Percentiles rank a stretch among this genome's conserved stretches.
These are phyloP conservation scores for Temnothorax longispinosus DNA, from an alignment of 1,140 invertebrate species.

Conservation along the genomic window DNA sequence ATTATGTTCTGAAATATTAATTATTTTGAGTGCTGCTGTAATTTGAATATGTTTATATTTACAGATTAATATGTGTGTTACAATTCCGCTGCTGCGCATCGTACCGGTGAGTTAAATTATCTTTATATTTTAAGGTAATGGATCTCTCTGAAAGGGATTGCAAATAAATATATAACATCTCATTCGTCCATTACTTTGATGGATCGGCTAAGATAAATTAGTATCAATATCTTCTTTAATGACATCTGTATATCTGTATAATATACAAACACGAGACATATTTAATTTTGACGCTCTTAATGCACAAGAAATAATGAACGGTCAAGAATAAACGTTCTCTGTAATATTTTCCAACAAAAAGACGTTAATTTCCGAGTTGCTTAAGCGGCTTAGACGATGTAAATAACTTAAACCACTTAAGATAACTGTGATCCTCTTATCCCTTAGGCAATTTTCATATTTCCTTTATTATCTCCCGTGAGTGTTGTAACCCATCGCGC, in stretches of 20 bases:
- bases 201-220: background rate
- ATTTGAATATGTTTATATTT: background rate
- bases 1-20: background rate
- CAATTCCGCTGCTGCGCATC: background rate
- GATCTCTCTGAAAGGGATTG: background rate
- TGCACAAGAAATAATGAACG: background rate
- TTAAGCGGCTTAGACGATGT: constrained; percentile 50
- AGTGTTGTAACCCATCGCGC: constrained; percentile 27
- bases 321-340: constrained; percentile 10
- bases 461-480: constrained; percentile 48
- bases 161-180: background rate
- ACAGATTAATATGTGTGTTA: background rate
- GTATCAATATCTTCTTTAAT: background rate
- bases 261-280: background rate
- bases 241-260: background rate
- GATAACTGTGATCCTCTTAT: constrained; percentile 57
- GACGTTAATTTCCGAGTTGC: constrained; percentile 33
- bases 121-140: background rate
- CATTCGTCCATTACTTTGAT: background rate
- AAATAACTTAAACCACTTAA: constrained; percentile 54
- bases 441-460: constrained; percentile 44
- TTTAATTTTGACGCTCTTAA: constrained; percentile 2
- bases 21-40: background rate
- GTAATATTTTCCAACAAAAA: constrained; percentile 14
- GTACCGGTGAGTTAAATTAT: constrained; percentile 5